Conservation (phyloP, 1,140 invertebrate species). For the Drosophila mayri region DNA sequence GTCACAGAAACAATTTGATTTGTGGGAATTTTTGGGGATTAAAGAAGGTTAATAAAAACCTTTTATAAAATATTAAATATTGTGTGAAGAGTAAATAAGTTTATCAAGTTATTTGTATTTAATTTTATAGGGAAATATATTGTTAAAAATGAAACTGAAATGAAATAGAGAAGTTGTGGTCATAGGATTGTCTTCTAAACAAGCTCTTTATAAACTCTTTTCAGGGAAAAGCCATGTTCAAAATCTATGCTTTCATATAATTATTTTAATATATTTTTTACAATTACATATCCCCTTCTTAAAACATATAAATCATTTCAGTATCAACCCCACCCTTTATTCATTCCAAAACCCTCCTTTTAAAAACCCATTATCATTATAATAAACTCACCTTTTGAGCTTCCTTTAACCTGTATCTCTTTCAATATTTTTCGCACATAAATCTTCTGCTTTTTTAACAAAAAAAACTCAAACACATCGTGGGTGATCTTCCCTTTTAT, state of each 20-base stretch:
- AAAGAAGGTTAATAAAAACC: background rate
- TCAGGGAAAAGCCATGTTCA: too few relatives aligned
- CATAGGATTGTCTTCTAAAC: too few relatives aligned
- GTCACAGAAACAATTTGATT: background rate
- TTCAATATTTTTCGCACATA: slow-evolving; percentile 37
- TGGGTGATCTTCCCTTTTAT: slow-evolving; percentile 44
- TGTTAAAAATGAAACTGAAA: too few relatives aligned
- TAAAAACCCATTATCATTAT: slow-evolving; percentile 4
- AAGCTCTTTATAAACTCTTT: too few relatives aligned
- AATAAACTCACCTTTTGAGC: slow-evolving; percentile 3
- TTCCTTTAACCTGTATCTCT: slow-evolving; percentile 26
- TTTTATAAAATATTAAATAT: background rate
- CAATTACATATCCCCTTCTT: background rate
- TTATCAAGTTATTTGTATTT: background rate
- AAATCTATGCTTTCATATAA: background rate
- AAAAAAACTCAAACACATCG: slow-evolving; percentile 6
- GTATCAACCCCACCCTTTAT: background rate
- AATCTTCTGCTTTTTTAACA: slow-evolving; percentile 28
- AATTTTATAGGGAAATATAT: background rate
- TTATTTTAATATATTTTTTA: background rate
- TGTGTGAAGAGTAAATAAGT: background rate
- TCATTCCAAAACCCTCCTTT: background rate
- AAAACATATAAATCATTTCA: background rate
- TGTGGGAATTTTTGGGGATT: slow-evolving; percentile 1
- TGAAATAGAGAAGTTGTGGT: too few relatives aligned